Evolutionary conservation across 2,113 vertebrate genomes (phyloP), one percentile per base, ranked within the genome.

Genomic region (Vidua macroura): DNA sequence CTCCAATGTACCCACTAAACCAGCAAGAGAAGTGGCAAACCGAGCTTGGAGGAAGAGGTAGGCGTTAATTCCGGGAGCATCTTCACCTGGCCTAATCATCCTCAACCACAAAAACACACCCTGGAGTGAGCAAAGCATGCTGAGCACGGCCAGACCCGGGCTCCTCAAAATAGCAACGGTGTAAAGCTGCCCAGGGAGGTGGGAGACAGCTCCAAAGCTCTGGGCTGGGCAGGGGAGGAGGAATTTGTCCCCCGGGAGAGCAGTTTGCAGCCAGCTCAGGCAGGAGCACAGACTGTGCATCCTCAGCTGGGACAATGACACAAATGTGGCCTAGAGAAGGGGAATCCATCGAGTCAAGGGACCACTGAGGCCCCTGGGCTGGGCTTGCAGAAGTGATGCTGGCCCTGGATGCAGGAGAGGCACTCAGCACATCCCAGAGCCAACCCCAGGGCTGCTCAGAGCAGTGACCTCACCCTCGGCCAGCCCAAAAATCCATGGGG

Each of bases 1-100:
- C 49, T 88, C 92, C 92, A 95, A 80, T 76, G 88, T 92, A 72
- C 70, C 93, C 81, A 96, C 97, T 97, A 97, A 94, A 94, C 27
- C 79, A 72, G 82, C 79, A 96, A 86, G 25, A 44, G 72, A 84
- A 91, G 78, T n/a, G 41, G 48, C 69, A 89, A 96, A 80, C 59
- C 75, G 74, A 67, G 83, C 51, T n/a, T 49, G 62, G 16, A 68
- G 93, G 96, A 93, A 97, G 89, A 90, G 43, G 93, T 96, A 8
- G 48, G 89, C 37, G 80, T 91, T 85, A 52, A 92, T 91, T 95
- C 78, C 19, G 87, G 95, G 88, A 59, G 31, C 10, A 4, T 19
- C 41, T 60, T 79, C 85, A 95, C 82, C 81, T 86, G 82, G 43
- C 43, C 62, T 75, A 68, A 70, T 84, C 14, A 2, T 69, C 76